phyloP scores from a whole-genome alignment of 2,888 invertebrate genomes.

The Rhingia rostrata region DNA sequence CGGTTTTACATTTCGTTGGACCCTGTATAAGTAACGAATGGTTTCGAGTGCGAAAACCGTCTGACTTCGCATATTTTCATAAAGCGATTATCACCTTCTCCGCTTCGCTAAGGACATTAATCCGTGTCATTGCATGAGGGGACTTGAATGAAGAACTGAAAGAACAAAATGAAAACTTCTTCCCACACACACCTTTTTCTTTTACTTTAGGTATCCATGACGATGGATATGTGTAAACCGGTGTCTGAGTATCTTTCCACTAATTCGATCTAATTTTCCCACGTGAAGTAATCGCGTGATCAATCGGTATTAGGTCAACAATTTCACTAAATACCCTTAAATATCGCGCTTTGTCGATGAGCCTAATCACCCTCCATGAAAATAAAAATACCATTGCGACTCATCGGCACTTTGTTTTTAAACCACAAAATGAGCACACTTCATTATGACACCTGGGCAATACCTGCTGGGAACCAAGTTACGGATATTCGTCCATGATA shows the following conservation, averaged over 20 bases:
- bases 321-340: conserved; percentile 78
- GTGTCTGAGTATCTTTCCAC: conserved; percentile 26
- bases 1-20: neutral
- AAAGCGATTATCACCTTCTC: conserved; percentile 46
- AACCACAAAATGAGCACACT: conserved; percentile 70
- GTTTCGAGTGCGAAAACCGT: neutral
- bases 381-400: conserved; percentile 30
- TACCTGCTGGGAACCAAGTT: conserved; percentile 55
- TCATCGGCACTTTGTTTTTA: conserved; percentile 41
- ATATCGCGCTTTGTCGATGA: conserved; percentile 75
- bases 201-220: conserved; percentile 12
- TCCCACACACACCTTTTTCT: conserved; percentile 81
- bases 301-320: conserved; percentile 79
- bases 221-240: conserved; percentile 23
- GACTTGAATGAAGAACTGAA: conserved; percentile 26
- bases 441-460: conserved; percentile 68
- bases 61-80: conserved; percentile 7
- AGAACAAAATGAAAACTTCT: conserved; percentile 69
- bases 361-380: conserved; percentile 9
- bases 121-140: conserved; percentile 50
- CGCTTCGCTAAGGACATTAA: conserved; percentile 39
- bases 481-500: conserved; percentile 20
- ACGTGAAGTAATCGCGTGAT: conserved; percentile 81
- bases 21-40: conserved; percentile 28
- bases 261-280: conserved; percentile 79